phyloP scores from a whole-genome alignment of 2,888 invertebrate genomes.

The Imbricaverruca yamaguchii region DNA sequence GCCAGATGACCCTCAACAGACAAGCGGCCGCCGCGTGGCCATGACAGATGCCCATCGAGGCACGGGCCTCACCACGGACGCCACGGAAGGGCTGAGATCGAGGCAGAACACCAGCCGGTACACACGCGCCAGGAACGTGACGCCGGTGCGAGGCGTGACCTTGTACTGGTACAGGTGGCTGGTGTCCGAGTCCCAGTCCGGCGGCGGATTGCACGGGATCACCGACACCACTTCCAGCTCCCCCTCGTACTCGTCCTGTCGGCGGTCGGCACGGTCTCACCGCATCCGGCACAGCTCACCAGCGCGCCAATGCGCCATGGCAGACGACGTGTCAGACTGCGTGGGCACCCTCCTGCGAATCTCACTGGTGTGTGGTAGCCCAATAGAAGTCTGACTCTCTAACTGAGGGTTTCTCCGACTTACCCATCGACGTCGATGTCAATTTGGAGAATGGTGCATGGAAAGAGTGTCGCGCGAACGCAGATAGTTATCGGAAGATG shows the following conservation, averaged over 20 bases:
- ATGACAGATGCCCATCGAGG: too few species aligned
- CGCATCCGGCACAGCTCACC: conserved; percentile 10
- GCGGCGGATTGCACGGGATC: conserved; percentile 49
- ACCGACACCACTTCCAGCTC: conserved; percentile 59
- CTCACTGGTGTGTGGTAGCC: too few species aligned
- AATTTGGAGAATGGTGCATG: too few species aligned
- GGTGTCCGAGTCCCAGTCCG: conserved; percentile 46
- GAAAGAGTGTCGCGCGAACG: too few species aligned
- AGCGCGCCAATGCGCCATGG: background rate
- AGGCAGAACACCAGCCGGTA: conserved; percentile 66
- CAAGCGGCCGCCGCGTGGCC: too few species aligned
- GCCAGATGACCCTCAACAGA: too few species aligned
- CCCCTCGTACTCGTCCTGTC: conserved; percentile 44
- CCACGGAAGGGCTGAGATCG: conserved; percentile 68
- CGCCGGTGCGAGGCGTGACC: conserved; percentile 51
- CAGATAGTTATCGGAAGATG: too few species aligned
- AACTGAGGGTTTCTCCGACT: too few species aligned
- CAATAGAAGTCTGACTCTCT: too few species aligned
- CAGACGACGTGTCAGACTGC: background rate
- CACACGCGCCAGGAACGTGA: conserved; percentile 60
- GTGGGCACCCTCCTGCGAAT: background rate
- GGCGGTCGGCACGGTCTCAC: conserved; percentile 28
- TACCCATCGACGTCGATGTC: too few species aligned
- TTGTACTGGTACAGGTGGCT: conserved; percentile 40
- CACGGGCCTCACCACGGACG: conserved; percentile 53